Base-by-base conservation (phyloP, 2,888 invertebrate species). In the Sinotaia quadrata region DNA sequence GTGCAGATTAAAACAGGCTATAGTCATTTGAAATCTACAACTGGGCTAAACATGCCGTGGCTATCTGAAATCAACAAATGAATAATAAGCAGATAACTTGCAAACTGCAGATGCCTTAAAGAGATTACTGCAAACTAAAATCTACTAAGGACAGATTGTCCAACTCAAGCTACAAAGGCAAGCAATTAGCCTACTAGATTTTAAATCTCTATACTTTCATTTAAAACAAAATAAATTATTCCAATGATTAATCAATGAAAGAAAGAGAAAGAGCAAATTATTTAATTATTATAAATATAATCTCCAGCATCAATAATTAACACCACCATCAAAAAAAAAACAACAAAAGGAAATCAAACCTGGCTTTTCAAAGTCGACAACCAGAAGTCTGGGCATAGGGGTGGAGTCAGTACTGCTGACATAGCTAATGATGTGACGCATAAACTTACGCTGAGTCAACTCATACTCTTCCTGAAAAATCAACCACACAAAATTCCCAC, bases 371-470 rank as follows among this genome's bases (percentile, higher is more conserved):
- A 84, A 84, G 72, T 86, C 86, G 12, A 85, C 71, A 1, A 86
- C 74, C 21, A 84, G 71, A 7, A 86, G 75, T 29, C 83, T 68
- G 7, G 86, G 85, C 59, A 81, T 75, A 1, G 80, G 78, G 27
- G 68, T 76, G 8, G 75, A 73, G 56, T 79, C 78, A 27, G 77
- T 68, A 18, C 73, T 72, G 44, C 77, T 79, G 33, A 83, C 74
- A 68, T 74, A 81, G 2, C 61, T 56, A n/a, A 75, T 66, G 52
- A 82, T 71, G 72, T 85, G 84, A 15, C 87, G 75, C 76, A 87
- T 84, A 72, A 87, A 85, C 73, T 86, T 86, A n/a, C 87, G 76
- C 75, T 87, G 87, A 21, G 84, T 80, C 60, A 87, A 72, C 63
- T 87, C 87, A 65, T 79, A 81, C 61, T 85, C 78, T 66, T 87